Evolutionary conservation across 2,113 vertebrate genomes (phyloP).

Genomic region (Campylomormyrus tamandua): DNA sequence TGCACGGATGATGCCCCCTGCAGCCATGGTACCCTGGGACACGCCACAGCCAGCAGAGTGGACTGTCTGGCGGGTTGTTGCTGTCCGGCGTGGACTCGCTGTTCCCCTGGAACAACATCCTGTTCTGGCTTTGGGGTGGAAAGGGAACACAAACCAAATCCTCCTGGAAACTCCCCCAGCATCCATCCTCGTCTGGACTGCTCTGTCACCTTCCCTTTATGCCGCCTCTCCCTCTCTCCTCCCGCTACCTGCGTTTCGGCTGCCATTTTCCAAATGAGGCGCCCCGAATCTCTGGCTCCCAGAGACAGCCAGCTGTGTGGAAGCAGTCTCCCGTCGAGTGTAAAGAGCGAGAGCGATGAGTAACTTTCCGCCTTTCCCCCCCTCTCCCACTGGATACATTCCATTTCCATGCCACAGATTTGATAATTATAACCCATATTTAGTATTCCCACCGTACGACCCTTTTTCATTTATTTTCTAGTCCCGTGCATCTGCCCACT

Average conservation of each 20-base stretch:
- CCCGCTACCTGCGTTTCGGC: background rate
- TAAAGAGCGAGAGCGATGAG: background rate
- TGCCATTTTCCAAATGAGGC: background rate
- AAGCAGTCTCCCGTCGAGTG: background rate
- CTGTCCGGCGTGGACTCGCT: background rate
- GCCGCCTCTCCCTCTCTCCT: background rate
- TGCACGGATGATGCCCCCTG: background rate
- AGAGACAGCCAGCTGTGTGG: background rate
- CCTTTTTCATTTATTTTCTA: slow-evolving; percentile 14
- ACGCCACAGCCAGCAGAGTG: background rate
- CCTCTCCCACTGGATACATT: slow-evolving; percentile 27
- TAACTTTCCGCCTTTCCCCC: background rate
- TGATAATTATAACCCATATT: slow-evolving; percentile 30
- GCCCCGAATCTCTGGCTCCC: background rate
- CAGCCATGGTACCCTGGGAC: background rate
- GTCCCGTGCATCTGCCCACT: background rate
- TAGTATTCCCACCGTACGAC: slow-evolving; percentile 30
- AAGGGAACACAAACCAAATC: background rate
- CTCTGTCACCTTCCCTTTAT: background rate
- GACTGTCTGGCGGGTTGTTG: background rate
- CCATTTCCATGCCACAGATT: slow-evolving; percentile 29
- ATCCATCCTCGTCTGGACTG: background rate
- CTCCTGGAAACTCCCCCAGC: background rate
- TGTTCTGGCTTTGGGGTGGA: background rate
- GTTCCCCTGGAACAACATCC: background rate